Conservation (phyloP, 2,797 vertebrate genomes). For the Hoplostethus mediterraneus region DNA sequence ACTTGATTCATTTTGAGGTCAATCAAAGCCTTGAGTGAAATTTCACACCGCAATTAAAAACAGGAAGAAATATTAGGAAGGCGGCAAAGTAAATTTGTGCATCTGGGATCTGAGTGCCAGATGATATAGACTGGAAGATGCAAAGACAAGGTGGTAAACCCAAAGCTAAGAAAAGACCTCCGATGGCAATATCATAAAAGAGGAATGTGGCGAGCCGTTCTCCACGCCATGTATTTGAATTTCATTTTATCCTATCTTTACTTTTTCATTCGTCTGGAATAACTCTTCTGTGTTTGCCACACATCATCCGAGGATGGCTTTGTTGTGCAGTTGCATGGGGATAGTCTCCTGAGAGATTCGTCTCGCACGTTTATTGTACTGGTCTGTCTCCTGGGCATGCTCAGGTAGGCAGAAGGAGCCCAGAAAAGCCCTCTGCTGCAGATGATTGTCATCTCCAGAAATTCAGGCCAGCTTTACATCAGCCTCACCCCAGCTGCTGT, state of each 20-base stretch:
- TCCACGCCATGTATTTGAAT: background rate
- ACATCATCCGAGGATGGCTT: slow-evolving; percentile 7
- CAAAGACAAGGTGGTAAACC: background rate
- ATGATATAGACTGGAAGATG: background rate
- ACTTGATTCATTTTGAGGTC: slow-evolving; percentile 20
- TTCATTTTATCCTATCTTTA: slow-evolving; percentile 7
- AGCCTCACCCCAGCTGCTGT: slow-evolving; percentile 7
- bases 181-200: background rate
- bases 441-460: slow-evolving; percentile 54
- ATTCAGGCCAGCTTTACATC: slow-evolving; percentile 44
- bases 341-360: slow-evolving; percentile 36
- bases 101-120: background rate
- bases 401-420: slow-evolving; percentile 40
- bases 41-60: slow-evolving; percentile 13
- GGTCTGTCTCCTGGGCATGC: slow-evolving; percentile 42
- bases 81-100: background rate
- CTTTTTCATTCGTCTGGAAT: slow-evolving; percentile 21
- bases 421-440: slow-evolving; percentile 20
- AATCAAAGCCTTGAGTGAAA: slow-evolving; percentile 30
- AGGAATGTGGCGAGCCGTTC: background rate
- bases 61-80: background rate
- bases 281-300: slow-evolving; percentile 11
- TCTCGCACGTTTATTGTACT: slow-evolving; percentile 59
- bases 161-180: background rate
- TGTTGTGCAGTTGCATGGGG: slow-evolving; percentile 28